These are phyloP conservation scores for Anagrus nilaparvatae DNA, from an alignment of 1,140 invertebrate genomes.

Conservation along the genomic window DNA sequence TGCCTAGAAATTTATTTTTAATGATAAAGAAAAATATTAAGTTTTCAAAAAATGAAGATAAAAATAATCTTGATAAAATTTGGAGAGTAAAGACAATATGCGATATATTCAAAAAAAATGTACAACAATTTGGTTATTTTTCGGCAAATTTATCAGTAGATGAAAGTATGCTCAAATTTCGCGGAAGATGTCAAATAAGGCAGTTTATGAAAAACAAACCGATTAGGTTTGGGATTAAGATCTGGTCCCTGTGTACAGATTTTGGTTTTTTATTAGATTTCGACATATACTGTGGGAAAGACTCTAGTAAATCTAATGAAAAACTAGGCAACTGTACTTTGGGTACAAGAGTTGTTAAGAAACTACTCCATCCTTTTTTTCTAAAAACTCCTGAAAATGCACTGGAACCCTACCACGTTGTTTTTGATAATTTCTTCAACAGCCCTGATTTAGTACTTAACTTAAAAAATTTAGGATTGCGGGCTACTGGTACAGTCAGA, in stretches of 20 bases:
- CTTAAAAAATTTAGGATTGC: conserved; percentile 2
- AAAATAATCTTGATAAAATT: background rate
- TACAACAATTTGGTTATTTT: background rate
- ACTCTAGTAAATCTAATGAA: background rate
- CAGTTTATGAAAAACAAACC: conserved; percentile 5
- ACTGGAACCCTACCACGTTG: too few species aligned
- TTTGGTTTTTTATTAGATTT: conserved; percentile 11
- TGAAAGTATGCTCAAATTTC: background rate
- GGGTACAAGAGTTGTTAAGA: conserved; percentile 7
- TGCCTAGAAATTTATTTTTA: conserved; percentile 13
- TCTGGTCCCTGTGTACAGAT: conserved; percentile 7
- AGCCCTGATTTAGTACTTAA: background rate
- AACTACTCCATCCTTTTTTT: conserved; percentile 4
- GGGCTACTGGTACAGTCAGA: conserved; percentile 1
- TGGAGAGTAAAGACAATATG: background rate
- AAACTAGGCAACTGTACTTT: background rate
- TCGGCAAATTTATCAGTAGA: background rate
- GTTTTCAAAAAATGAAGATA: conserved; percentile 11
- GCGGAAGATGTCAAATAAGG: background rate
- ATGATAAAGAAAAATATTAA: conserved; percentile 12
- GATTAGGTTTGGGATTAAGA: background rate
- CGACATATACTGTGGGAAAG: conserved; percentile 12
- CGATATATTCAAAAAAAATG: conserved; percentile 6
- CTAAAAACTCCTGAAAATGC: too few species aligned
- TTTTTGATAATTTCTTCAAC: conserved; percentile 10